Evolutionary conservation across 1,140 invertebrate species (phyloP), one percentile per base, ranked within the genome.

Genomic region (Leptestheria dahalacensis): DNA sequence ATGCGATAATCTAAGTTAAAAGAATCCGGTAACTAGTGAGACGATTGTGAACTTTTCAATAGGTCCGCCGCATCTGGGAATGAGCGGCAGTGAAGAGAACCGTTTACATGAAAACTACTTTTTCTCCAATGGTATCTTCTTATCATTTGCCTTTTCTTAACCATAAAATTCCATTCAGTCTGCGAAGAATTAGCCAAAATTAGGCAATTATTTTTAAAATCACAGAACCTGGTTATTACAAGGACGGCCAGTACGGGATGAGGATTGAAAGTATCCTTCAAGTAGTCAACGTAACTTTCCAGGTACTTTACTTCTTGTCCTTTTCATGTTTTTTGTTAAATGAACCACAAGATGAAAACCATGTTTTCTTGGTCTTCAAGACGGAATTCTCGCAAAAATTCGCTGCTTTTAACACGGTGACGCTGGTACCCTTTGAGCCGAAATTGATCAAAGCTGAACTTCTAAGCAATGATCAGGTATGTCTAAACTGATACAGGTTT

Each of bases 231-330:
- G 77, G 77, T 9, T 79, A 73, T 63, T 78, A 78, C 66, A 70
- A 75, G 66, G 71, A 71, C 63, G 72, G 70, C 28, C 67, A 70
- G 71, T 98, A 93, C 78, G 96, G 96, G 0, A 87, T 97, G 61
- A 79, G 96, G 23, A 80, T 98, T 61, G 96, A 99, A 74, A 95
- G 96, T 70, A 79, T 91, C 66, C 79, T 92, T 0, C 77, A 86
- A 62, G 77, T 85, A 2, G 64, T 70, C 9, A 71, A 72, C 59
- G 70, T 68, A 50, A 72, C 81, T 3, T 78, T 84, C 1, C 66
- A 69, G 65, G 72, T 73, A 64, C 57, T 55, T 20, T 21, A 26
- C 11, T 47, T n/a, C n/a, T 47, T 47, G 46, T 12, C 11, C 3
- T 21, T 51, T 24, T 51, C 26, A 2, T 18, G 12, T 1, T 51